Percentiles rank a stretch among this genome's conserved stretches.
These are phyloP conservation scores for Akabosia matsudoensis DNA, from an alignment of 1,140 invertebrate genomes.

Conservation along the genomic window DNA sequence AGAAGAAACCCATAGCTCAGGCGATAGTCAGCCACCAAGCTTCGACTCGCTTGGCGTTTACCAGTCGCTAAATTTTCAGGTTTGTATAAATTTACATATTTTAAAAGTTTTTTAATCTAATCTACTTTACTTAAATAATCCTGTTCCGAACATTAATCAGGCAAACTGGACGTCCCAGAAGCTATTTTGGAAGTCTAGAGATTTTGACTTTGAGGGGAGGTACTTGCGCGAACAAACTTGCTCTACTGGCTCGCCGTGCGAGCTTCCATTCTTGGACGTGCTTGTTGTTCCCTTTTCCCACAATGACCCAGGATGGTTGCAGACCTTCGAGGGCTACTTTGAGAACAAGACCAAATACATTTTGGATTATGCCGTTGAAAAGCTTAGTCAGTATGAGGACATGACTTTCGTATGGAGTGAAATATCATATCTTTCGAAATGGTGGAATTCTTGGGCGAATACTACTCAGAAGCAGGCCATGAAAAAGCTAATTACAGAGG, in stretches of 20 bases:
- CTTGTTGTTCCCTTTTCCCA: slow-evolving; percentile 7
- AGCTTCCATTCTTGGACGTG: background rate
- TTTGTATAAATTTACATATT: too few relatives aligned
- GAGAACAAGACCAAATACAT: slow-evolving; percentile 80
- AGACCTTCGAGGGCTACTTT: slow-evolving; percentile 91
- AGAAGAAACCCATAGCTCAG: background rate
- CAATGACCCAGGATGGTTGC: background rate
- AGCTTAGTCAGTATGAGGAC: slow-evolving; percentile 76
- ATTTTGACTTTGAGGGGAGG: background rate
- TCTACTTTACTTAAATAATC: background rate
- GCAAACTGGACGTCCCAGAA: background rate
- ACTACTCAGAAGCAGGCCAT: slow-evolving; percentile 62
- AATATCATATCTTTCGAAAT: slow-evolving; percentile 87
- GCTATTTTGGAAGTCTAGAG: background rate
- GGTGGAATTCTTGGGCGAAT: slow-evolving; percentile 75
- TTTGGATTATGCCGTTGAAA: slow-evolving; percentile 85
- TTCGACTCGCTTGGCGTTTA: slow-evolving; percentile 4
- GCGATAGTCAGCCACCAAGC: background rate
- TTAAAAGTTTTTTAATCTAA: too few relatives aligned
- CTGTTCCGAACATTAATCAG: background rate
- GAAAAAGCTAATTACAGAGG: slow-evolving; percentile 72
- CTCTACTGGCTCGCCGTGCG: background rate
- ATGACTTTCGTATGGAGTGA: slow-evolving; percentile 97
- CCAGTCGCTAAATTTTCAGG: background rate
- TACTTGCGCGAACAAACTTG: background rate